A percentile compares a stretch with the other conserved stretches of the same genome.
These are phyloP conservation scores for Papio anubis DNA, from an alignment of 2,113 vertebrate species.

Conservation along the genomic window DNA sequence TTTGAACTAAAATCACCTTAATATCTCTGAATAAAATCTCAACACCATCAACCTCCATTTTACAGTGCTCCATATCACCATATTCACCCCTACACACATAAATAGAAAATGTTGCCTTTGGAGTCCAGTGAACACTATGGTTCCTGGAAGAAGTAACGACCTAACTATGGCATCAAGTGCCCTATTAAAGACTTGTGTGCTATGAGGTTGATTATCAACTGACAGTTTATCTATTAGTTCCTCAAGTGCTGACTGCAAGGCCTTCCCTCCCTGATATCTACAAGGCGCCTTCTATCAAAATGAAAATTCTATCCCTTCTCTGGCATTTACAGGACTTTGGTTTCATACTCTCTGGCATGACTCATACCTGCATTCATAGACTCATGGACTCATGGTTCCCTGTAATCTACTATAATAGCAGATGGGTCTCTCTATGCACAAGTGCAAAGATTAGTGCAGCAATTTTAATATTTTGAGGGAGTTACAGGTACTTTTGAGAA, in stretches of 20 bases:
- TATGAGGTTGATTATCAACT: background rate
- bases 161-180: background rate
- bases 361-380: background rate
- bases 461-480: background rate
- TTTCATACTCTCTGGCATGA: background rate
- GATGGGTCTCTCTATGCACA: background rate
- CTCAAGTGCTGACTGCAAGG: background rate
- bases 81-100: background rate
- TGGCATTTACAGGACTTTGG: background rate
- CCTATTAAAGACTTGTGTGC: background rate
- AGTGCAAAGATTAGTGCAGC: background rate
- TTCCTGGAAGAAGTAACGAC: background rate
- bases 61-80: background rate
- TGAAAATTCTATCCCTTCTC: background rate
- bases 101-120: background rate
- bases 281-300: background rate
- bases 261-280: background rate
- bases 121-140: background rate
- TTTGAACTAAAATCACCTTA: background rate
- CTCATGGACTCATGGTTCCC: background rate
- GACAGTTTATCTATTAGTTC: background rate
- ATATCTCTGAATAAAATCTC: slow-evolving; percentile 17
- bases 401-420: background rate
- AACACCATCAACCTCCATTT: background rate
- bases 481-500: background rate